Evolutionary conservation across 2,888 invertebrate genomes (phyloP).

Genomic region (Eretmocerus hayati): DNA sequence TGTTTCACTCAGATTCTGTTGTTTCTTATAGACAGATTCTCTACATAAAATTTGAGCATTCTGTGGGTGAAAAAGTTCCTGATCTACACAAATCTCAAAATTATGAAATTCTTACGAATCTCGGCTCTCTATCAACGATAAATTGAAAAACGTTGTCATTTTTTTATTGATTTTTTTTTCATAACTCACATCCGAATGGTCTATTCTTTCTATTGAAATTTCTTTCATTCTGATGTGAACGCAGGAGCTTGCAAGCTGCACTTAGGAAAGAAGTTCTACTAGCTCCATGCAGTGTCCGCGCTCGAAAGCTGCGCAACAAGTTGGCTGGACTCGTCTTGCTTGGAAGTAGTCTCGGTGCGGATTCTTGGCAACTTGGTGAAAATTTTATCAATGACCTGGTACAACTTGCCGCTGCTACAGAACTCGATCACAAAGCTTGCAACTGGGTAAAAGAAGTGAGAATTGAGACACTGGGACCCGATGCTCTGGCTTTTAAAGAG

Average conservation of each 20-base stretch:
- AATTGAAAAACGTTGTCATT: too few relatives aligned
- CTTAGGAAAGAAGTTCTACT: conserved; percentile 30
- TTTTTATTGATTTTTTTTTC: too few relatives aligned
- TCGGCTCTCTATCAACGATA: too few relatives aligned
- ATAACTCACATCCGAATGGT: too few relatives aligned
- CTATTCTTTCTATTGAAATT: too few relatives aligned
- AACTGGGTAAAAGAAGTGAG: conserved; percentile 33
- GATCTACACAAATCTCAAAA: too few relatives aligned
- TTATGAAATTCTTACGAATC: too few relatives aligned
- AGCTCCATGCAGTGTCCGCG: conserved; percentile 24
- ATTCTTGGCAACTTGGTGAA: conserved; percentile 31
- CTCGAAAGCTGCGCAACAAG: conserved; percentile 36
- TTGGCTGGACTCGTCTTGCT: conserved; percentile 33
- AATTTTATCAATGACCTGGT: conserved; percentile 36
- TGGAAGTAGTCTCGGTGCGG: conserved; percentile 23
- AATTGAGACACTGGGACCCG: conserved; percentile 28
- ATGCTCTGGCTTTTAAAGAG: conserved; percentile 39
- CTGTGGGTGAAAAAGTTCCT: too few relatives aligned
- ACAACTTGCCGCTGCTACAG: conserved; percentile 31
- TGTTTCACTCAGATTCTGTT: too few relatives aligned
- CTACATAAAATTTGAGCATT: too few relatives aligned
- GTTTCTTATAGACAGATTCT: too few relatives aligned
- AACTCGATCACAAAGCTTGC: conserved; percentile 25
- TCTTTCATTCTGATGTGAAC: too few relatives aligned
- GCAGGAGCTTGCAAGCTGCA: conserved; percentile 32